Base-by-base conservation (phyloP, 2,888 invertebrate genomes). In the Volucella inflata region DNA sequence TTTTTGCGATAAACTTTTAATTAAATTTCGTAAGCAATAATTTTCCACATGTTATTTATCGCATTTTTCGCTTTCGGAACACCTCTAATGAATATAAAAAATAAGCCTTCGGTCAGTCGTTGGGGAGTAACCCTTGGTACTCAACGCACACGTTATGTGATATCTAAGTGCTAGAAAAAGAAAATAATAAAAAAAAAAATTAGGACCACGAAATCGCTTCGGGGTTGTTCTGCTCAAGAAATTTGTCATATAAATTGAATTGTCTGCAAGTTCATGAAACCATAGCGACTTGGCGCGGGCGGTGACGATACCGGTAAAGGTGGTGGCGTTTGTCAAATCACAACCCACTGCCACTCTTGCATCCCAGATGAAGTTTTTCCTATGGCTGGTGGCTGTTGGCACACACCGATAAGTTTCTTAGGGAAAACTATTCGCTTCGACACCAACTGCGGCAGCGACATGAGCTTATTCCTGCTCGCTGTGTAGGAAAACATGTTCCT, bases 401-500 rank as follows among this genome's bases (percentile, higher is more conserved):
- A 76, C 53, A 75, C 67, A 82, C 51, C 57, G 65, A 85, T 76
- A 80, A 81, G 75, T 81, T 85, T 81, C 59, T 60, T 75, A 67
- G 50, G 60, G 62, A 76, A 76, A 81, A 85, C 80, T 84, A 84
- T 84, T 70, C 80, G 75, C 80, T 80, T 80, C 84, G 80, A 84
- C 75, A 80, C 80, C 80, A 80, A 85, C 65, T 81, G 84, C 71
- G 81, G 55, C 76, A 81, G 60, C 80, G 64, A 81, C 76, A 71
- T 67, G 60, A 85, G 71, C 81, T 81, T 80, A 50, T 71, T 76
- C 53, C 60, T 78, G 50, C 67, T 67, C 53, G 59, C 30, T 74
- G 57, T 74, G 74, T 68, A 64, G 55, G 70, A 46, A 76, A 81
- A 70, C 79, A 68, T 83, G 83, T 78, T 68, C 79, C 64, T 83